A percentile compares a stretch with the other conserved stretches of the same genome.
Evolutionary conservation across 2,888 invertebrate genomes (phyloP).

Genomic region (Bombylius discolor): DNA sequence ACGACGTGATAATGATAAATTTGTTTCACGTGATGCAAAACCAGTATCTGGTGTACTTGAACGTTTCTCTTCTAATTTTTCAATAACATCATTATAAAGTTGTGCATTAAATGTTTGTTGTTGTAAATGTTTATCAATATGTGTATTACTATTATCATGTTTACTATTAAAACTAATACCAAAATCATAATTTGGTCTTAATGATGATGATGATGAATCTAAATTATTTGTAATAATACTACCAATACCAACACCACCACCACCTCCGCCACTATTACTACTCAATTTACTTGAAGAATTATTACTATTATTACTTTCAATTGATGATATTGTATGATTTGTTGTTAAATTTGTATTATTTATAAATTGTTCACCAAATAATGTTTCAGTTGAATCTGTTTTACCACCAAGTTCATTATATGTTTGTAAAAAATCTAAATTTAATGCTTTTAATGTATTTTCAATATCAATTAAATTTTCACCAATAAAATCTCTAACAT

Average conservation of each 20-base stretch:
- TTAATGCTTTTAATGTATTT: constrained; percentile 35
- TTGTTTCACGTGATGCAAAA: constrained; percentile 35
- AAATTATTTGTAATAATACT: background rate
- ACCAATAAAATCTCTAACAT: constrained; percentile 27
- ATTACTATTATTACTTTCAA: constrained; percentile 30
- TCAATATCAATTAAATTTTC: constrained; percentile 37
- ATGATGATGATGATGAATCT: background rate
- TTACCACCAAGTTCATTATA: constrained; percentile 37
- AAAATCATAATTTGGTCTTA: constrained; percentile 21
- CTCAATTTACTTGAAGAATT: background rate
- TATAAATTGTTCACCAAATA: constrained; percentile 25
- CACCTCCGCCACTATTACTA: background rate
- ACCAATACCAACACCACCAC: background rate
- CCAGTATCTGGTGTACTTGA: constrained; percentile 37
- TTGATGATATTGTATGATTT: constrained; percentile 18
- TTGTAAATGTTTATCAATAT: constrained; percentile 32
- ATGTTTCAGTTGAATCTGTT: constrained; percentile 36
- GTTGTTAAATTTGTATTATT: constrained; percentile 1
- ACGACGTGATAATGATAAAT: constrained; percentile 33
- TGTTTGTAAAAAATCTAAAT: constrained; percentile 36
- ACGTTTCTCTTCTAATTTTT: constrained; percentile 32
- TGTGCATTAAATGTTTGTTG: constrained; percentile 22
- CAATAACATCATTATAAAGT: constrained; percentile 17
- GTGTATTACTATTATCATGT: constrained; percentile 30
- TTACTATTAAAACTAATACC: constrained; percentile 27